A percentile compares a stretch with the other conserved stretches of the same genome.
Conservation (phyloP, 2,888 invertebrate species). For the Zygogramma bicolorata region DNA sequence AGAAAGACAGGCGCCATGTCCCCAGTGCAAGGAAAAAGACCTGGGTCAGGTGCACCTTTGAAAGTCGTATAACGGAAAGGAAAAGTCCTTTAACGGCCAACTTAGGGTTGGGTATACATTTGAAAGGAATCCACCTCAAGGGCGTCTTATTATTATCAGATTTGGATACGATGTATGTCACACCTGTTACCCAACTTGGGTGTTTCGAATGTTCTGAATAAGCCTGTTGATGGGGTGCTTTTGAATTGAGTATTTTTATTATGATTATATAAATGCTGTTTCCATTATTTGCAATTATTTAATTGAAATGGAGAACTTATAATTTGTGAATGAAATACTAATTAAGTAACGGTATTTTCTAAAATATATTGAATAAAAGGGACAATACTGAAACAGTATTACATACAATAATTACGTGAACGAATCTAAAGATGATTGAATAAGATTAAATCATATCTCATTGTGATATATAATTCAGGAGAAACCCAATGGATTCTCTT, state of each 20-base stretch:
- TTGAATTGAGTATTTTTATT: neutral
- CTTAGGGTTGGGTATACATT: constrained; percentile 23
- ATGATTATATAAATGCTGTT: no score
- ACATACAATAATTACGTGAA: no score
- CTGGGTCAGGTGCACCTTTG: constrained; percentile 12
- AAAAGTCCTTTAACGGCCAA: constrained; percentile 3
- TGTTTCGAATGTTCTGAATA: neutral
- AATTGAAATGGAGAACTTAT: no score
- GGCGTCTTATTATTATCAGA: constrained; percentile 48
- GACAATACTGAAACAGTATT: no score
- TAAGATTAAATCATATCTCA: no score
- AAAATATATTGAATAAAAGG: no score
- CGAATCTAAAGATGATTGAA: no score
- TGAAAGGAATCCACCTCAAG: constrained; percentile 50
- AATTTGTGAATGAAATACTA: no score
- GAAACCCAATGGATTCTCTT: no score
- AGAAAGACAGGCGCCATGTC: constrained; percentile 5
- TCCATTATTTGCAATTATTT: no score
- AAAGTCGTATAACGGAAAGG: neutral
- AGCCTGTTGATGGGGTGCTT: neutral
- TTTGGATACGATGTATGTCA: constrained; percentile 3
- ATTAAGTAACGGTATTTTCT: no score
- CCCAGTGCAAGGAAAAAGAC: neutral
- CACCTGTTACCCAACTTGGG: constrained; percentile 23
- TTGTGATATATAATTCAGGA: no score